Conservation (phyloP, 2,797 vertebrate genomes). For the Manis javanica region DNA sequence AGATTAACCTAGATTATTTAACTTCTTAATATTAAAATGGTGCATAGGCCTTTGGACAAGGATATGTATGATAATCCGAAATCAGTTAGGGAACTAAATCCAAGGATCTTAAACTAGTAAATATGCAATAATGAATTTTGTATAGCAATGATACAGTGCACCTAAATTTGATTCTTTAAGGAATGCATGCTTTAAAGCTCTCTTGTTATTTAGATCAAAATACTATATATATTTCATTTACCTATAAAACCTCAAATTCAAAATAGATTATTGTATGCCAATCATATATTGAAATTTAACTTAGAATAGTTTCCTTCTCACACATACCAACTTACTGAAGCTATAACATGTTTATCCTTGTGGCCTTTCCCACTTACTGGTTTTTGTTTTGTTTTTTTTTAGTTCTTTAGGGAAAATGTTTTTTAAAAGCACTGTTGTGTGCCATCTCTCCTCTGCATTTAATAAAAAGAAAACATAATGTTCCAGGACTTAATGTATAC, state of each 20-base stretch:
- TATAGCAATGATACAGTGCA: neutral
- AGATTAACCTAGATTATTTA: neutral
- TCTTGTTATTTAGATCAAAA: neutral
- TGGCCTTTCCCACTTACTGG: neutral
- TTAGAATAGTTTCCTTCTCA: neutral
- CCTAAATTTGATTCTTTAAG: neutral
- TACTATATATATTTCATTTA: neutral
- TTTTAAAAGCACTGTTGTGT: neutral
- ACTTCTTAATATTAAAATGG: neutral
- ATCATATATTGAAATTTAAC: neutral
- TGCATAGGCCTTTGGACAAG: neutral
- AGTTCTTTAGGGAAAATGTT: neutral
- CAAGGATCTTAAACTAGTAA: neutral
- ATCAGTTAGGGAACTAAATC: neutral
- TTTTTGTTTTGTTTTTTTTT: neutral
- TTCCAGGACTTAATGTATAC: neutral
- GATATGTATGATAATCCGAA: neutral
- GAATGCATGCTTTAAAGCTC: neutral
- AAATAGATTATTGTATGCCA: neutral
- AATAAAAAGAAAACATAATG: neutral
- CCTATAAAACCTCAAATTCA: neutral
- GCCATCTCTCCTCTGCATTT: neutral
- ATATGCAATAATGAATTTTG: neutral
- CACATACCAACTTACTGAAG: neutral
- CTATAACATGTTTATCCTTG: too few relatives aligned